Base-by-base conservation (phyloP, 2,113 vertebrate genomes). In the Daboia siamensis region DNA sequence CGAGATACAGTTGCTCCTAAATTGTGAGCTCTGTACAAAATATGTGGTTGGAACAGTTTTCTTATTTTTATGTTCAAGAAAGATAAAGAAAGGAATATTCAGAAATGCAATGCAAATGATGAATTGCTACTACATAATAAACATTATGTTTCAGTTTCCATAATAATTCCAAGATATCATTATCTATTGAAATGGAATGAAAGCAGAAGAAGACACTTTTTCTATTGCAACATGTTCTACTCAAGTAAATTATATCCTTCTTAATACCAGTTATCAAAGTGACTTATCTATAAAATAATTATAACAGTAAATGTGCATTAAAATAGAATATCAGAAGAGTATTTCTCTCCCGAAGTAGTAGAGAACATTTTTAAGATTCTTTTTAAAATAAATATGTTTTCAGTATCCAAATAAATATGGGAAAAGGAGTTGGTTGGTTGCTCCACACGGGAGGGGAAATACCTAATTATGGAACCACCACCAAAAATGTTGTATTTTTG, bases 141-240 rank as follows among this genome's bases (percentile, higher is more conserved):
- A 39, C 33, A 52, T 64, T 61, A 15, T 64, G 26, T 46, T 51
- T 61, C n/a, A 2, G 89, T 95, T 54, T 93, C 74, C 74, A 93
- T 90, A 94, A 3, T 29, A 39, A 94, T 93, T 93, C 86, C 13
- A 52, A 54, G 74, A 84, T 69, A 51, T 92, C 88, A 94, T 55
- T 92, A 92, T 52, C 8, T 69, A 88, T 17, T 88, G 51, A 96
- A 95, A 94, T 94, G 69, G 84, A 93, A 90, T 33, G 23, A 93
- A 86, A 95, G 94, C 92, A 96, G 90, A 94, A 94, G 93, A 74
- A 90, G 44, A 29, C 21, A 91, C 21, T 44, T 59, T 48, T 48
- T 48, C 88, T 89, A 57, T 48, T 90, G 92, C 93, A 69, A 26
- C 56, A 48, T 87, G 61, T 89, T 88, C 92, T 69, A 52, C 54